These are phyloP conservation scores for Ictalurus punctatus DNA, from an alignment of 2,113 vertebrate genomes.

Conservation along the genomic window DNA sequence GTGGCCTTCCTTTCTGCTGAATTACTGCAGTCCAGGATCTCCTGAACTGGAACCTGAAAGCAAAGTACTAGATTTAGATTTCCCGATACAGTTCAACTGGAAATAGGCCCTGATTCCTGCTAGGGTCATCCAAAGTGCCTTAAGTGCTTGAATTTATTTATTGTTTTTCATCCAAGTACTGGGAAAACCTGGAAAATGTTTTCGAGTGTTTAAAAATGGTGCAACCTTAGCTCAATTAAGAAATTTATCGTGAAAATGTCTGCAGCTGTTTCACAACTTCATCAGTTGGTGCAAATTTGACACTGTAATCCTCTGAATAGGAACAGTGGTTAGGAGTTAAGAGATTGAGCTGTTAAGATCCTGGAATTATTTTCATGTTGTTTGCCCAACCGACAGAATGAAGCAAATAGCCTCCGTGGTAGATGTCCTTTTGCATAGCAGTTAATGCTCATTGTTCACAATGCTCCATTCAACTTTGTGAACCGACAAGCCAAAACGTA, in stretches of 20 bases:
- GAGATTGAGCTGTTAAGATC: background rate
- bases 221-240: too few species aligned
- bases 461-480: background rate
- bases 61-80: background rate
- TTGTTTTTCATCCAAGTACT: background rate
- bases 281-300: background rate
- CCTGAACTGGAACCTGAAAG: background rate
- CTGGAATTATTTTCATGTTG: background rate
- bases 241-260: too few species aligned
- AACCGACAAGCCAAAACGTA: background rate
- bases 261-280: background rate
- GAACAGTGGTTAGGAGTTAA: background rate
- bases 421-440: background rate
- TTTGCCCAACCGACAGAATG: background rate
- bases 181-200: background rate
- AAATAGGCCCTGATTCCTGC: background rate
- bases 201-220: too few species aligned
- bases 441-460: background rate
- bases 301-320: background rate
- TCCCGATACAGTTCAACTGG: background rate
- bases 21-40: background rate
- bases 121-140: background rate
- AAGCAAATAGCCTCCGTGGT: background rate
- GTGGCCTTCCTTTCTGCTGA: background rate
- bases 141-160: background rate